Evolutionary conservation across 1,140 invertebrate genomes (phyloP), one percentile per base, ranked within the genome.

Genomic region (Arion vulgaris): DNA sequence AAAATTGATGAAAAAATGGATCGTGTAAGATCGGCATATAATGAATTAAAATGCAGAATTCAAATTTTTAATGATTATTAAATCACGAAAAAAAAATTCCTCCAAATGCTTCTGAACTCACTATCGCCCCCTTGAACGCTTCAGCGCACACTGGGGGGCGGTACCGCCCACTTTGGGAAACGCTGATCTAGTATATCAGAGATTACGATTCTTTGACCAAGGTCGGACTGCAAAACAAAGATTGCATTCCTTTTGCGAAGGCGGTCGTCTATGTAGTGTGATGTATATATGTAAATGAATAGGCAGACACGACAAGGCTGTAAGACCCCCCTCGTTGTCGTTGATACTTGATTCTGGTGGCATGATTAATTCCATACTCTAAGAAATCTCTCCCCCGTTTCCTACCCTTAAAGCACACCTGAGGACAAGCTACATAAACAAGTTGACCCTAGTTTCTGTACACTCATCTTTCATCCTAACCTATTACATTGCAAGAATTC

Each of bases 401-500:
- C 45, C 19, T 23, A n/a, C 19, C 7, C 32, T 66, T 7, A 66
- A 32, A 66, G 62, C 62, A 34, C 62, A 66, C 62, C 62, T 66
- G 62, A 66, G 32, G 62, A 32, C 62, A 4, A 34, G 28, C 32
- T 32, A 5, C 5, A 9, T 17, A 66, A 66, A 28, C 28, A 66
- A 2, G 28, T 7, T 66, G n/a, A 7, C 28, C 62, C 4, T 34
- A 28, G 7, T 7, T 32, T 66, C 32, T n/a, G 28, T 7, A 7
- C 32, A 11, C 28, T 32, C 62, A 1, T n/a, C 62, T 32, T 66
- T 66, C 62, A 66, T 66, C 62, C 32, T 7, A 34, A n/a, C 28
- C 62, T 28, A 66, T 66, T 66, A 66, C 62, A 66, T 66, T 66
- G 62, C 62, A 66, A 66, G 62, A 28, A 66, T 66, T 66, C 32